phyloP scores from a whole-genome alignment of 2,113 vertebrate species.

The Bucco capensis region DNA sequence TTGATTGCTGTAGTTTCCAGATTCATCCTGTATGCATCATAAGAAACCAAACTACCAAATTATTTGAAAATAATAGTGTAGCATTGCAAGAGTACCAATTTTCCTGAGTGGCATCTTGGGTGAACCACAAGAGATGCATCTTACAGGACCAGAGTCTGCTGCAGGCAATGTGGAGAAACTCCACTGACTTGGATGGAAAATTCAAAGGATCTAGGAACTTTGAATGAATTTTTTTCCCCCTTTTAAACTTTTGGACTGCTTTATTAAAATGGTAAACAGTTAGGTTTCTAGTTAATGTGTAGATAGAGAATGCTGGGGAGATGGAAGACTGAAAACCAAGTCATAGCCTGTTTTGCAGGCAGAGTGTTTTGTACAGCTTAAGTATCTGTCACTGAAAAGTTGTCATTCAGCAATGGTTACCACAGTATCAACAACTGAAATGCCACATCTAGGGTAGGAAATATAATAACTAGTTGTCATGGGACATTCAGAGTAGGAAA shows the following conservation, averaged over 20 bases:
- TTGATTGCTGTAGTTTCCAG: constrained; percentile 23
- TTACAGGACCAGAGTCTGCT: neutral
- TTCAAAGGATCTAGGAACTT: neutral
- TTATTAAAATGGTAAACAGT: neutral
- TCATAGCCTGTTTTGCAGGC: neutral
- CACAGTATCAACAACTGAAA: neutral
- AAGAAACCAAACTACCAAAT: constrained; percentile 10
- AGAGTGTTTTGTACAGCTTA: neutral
- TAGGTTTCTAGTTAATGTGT: neutral
- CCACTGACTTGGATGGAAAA: neutral
- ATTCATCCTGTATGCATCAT: neutral
- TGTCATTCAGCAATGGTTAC: constrained; percentile 21
- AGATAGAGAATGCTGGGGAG: neutral
- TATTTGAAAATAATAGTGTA: neutral
- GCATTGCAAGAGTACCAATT: neutral
- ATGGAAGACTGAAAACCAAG: neutral
- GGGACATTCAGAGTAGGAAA: neutral
- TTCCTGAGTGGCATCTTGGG: neutral
- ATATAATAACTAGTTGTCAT: neutral
- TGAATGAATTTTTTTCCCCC: neutral
- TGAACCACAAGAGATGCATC: constrained; percentile 1
- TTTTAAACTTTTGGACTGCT: neutral
- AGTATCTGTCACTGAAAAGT: neutral
- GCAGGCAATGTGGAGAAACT: neutral
- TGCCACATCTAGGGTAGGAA: neutral